Percentiles rank a stretch among this genome's conserved stretches.
These are phyloP conservation scores for Dioctria linearis DNA, from an alignment of 2,888 invertebrate genomes.

Conservation along the genomic window DNA sequence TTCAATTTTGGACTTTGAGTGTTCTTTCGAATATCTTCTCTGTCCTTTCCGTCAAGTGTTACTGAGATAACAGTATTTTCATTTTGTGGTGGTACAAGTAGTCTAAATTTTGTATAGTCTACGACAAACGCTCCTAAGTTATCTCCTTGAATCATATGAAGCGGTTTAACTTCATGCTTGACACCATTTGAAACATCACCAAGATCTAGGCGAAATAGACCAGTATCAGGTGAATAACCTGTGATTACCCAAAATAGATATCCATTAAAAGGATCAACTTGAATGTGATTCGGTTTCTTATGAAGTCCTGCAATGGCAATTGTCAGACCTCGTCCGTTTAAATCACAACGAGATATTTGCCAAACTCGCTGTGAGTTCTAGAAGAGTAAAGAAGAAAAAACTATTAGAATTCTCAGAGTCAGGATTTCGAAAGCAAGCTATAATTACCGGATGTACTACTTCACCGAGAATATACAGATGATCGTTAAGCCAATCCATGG, in stretches of 20 bases:
- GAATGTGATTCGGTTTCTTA: slow-evolving; percentile 83
- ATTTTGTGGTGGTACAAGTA: slow-evolving; percentile 82
- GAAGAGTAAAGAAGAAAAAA: neutral
- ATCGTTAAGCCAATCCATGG: slow-evolving; percentile 92
- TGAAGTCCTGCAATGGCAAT: slow-evolving; percentile 81
- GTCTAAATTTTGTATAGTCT: slow-evolving; percentile 85
- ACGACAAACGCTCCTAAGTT: slow-evolving; percentile 87
- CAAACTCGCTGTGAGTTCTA: slow-evolving; percentile 71
- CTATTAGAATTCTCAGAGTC: neutral
- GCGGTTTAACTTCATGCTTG: slow-evolving; percentile 78
- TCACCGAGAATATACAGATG: slow-evolving; percentile 88
- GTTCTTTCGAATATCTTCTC: slow-evolving; percentile 80
- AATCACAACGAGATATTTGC: slow-evolving; percentile 83
- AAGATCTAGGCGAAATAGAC: slow-evolving; percentile 83
- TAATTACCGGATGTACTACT: slow-evolving; percentile 73
- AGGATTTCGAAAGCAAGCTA: neutral
- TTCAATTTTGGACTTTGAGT: slow-evolving; percentile 83
- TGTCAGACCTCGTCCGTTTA: slow-evolving; percentile 80
- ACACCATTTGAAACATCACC: slow-evolving; percentile 84
- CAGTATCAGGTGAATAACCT: slow-evolving; percentile 73
- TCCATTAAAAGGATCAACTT: slow-evolving; percentile 94
- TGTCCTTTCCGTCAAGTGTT: slow-evolving; percentile 85
- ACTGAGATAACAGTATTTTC: slow-evolving; percentile 86
- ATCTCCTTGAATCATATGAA: slow-evolving; percentile 77
- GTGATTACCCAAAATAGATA: slow-evolving; percentile 85